phyloP scores from a whole-genome alignment of 2,113 vertebrate genomes.

The Channa argus region DNA sequence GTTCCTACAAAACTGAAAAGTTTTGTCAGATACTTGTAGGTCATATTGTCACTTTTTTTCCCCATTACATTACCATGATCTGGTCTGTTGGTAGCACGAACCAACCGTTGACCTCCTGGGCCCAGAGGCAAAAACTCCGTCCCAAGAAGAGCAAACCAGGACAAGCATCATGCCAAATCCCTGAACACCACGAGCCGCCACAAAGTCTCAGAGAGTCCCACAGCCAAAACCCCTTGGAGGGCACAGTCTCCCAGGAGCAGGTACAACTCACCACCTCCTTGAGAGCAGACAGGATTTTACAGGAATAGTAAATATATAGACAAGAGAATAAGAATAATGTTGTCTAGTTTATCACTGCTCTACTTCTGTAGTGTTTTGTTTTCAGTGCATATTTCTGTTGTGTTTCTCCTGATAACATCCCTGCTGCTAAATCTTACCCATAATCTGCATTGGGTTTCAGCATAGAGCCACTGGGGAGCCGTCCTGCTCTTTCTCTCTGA shows the following conservation, averaged over 20 bases:
- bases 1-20: no score
- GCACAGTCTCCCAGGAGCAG: slow-evolving; percentile 64
- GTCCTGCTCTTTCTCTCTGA: slow-evolving; percentile 84
- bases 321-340: not conserved
- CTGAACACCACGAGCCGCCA: slow-evolving; percentile 42
- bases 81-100: slow-evolving; percentile 62
- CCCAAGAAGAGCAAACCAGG: slow-evolving; percentile 80
- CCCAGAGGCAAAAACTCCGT: slow-evolving; percentile 88
- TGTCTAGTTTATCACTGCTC: not conserved
- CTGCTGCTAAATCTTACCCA: slow-evolving; percentile 29
- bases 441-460: slow-evolving; percentile 78
- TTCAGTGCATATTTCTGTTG: not conserved
- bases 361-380: slow-evolving; percentile 7
- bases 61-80: not conserved
- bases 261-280: slow-evolving; percentile 15
- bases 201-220: slow-evolving; percentile 28
- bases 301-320: not conserved
- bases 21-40: not conserved
- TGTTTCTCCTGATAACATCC: slow-evolving; percentile 6
- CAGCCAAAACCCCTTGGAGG: slow-evolving; percentile 32
- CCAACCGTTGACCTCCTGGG: slow-evolving; percentile 93
- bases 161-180: slow-evolving; percentile 33
- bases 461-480: slow-evolving; percentile 68
- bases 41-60: no score
- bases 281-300: not conserved